Base-by-base conservation (phyloP, 2,113 vertebrate genomes). In the Empidonax alnorum region DNA sequence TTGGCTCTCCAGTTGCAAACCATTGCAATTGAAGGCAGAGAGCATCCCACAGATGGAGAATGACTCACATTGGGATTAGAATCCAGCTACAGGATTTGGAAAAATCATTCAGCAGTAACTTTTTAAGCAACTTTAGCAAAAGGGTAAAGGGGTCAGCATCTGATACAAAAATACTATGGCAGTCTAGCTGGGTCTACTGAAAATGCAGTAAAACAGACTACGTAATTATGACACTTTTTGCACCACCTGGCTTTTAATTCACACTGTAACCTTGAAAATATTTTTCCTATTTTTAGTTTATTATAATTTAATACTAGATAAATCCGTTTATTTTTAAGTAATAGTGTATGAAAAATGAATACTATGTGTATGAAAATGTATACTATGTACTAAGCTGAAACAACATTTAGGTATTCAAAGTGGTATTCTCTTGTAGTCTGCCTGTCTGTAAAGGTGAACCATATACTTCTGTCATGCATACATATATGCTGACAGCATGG, bases 401-500 rank as follows among this genome's bases (percentile, higher is more conserved):
- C 67, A 84, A 19, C 3, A 1, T 81, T 81, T 84, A 84, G 42
- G 72, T 91, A 92, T 96, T 92, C 25, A 31, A 62, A 84, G 83
- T 56, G 39, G 37, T 93, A 78, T 81, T 89, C 65, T 93, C 83
- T 92, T 83, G 62, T 96, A 91, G 84, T 84, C 89, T 94, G 73
- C 46, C 35, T 93, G 83, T 96, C 95, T 96, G 84, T 83, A 95
- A 89, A 95, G 90, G 95, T 94, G 95, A 96, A 92, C 66, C 0
- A 0, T 96, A 93, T 94, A 58, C 83, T 82, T 92, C 84, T 91
- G 39, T 52, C 84, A 55, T 47, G 59, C 94, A 85, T 96, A 90
- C 93, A 82, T 58, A 58, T 16, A 97, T 82, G 97, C 98, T 98
- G 98, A 98, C 98, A 97, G 97, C 96, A 98, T 98, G 98, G 98